Base-by-base conservation (phyloP, 1,140 invertebrate species). In the Apis florea region DNA sequence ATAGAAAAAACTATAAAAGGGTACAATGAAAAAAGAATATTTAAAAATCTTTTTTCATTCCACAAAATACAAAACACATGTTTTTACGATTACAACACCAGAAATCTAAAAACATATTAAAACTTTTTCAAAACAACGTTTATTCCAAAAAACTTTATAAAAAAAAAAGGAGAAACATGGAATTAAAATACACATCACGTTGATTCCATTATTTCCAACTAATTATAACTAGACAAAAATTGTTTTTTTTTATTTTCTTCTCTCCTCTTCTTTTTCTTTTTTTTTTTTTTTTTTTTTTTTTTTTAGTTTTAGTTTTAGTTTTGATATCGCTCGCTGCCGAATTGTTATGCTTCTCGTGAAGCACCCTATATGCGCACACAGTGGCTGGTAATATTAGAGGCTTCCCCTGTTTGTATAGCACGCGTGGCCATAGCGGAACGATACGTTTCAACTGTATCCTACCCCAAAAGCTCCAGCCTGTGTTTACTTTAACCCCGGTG, bases 371-470 rank as follows among this genome's bases (percentile, higher is more conserved):
- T 74, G 71, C 77, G 58, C 69, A 67, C 63, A 64, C 75, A 73
- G 72, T 71, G 70, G 75, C 72, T 72, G 89, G 90, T 88, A 91
- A 93, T 93, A 93, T 92, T 91, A 90, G 90, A 91, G 91, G 90
- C 88, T 90, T 76, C 86, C 90, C 89, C 85, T 93, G 91, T 93
- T 93, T 93, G 90, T 88, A 87, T 72, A 90, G 90, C 82, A 89
- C 91, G 91, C 92, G 92, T 92, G 92, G 92, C 89, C 90, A 90
- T 91, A 89, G 86, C 79, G 87, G 89, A 90, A 90, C 91, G 92
- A 92, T 91, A 91, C 89, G 91, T 90, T 92, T 90, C 90, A 90
- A 90, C 87, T 87, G 79, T 88, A 89, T 89, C 87, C 82, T 85
- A 67, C 79, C 85, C 85, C 87, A 86, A 85, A 86, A 86, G 84